Base-by-base conservation (phyloP, 2,888 invertebrate species). In the Syritta pipiens region DNA sequence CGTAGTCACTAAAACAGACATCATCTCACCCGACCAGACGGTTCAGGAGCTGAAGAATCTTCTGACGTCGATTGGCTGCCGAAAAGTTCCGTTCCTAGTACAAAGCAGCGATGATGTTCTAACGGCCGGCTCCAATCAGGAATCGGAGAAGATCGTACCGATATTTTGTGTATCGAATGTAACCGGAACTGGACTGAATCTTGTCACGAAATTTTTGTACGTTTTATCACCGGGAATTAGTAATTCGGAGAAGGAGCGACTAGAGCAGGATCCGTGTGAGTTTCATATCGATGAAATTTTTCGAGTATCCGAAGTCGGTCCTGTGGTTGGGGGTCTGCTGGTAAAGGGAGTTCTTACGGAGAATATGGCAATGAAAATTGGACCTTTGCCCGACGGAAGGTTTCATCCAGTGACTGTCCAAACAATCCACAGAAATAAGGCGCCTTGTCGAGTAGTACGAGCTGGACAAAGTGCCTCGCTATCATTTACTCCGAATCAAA, bases 211-310 rank as follows among this genome's bases (percentile, higher is more conserved):
- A 75, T 97, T 97, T 87, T 91, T 99, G 12, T 93, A 97, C 85
- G 94, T 97, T 14, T 90, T 97, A 40, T 92, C 93, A 5, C 94
- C 95, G 1, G 91, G 91, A 3, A 90, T 91, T 26, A 92, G 91
- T 83, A 85, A 90, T 65, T 90, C 91, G 55, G 94, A 94, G 84
- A 91, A 92, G 81, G 93, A 94, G 85, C 90, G 92, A 26, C 86
- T 93, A n/a, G 93, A 94, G 84, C 93, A 94, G 86, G 94, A 95
- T 83, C 90, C 92, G 0, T 92, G 94, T 81, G 94, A 95, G 85
- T 97, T 97, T 88, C 96, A 98, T 90, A 95, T 99, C 40, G 98
- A 99, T 86, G 98, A 98, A 89, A 96, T 95, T 7, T 96, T 97
- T 88, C 93, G 94, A 85, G 95, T 96, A 10, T 94, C 94, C 0